Base-by-base conservation (phyloP, 2,888 invertebrate species). In the Adelognathus sp. region DNA sequence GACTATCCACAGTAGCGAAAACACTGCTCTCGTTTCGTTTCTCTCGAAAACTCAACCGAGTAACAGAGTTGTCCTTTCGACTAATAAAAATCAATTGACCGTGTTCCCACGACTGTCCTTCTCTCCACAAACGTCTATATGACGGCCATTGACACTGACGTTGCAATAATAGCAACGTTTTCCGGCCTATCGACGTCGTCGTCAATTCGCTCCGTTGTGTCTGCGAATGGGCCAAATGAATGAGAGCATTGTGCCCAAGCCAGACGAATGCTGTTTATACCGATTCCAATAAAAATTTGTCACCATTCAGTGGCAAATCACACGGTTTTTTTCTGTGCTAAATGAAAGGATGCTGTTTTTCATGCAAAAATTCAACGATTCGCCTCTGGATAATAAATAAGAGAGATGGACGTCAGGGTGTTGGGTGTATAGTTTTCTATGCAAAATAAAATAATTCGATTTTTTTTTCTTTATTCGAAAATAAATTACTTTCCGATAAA, bases 221-320 rank as follows among this genome's bases (percentile, higher is more conserved):
- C 31, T 14, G 6, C 21, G 56, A 58, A 27, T 50, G 50, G 63
- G 36, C 4, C 24, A 7, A 16, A 33, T 69, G 69, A 77, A 77
- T 77, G 56, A 9, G 24, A 33, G 41, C 21, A 69, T 72, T 72
- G 54, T 72, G 11, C 33, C 46, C 18, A 21, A 46, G 9, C 50
- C 41, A 39, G 61, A 52, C 58, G 24, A 7, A 44, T 18, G 41
- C 21, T 4, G 18, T 21, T 44, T 18, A 54, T 61, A 60, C 16
- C 56, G 63, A 64, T 64, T 39, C 33, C 18, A 64, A 69, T 54
- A 69, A 69, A 73, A 64, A 69, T 78, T 73, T 58, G 78, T 58
- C 73, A 41, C 54, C 11, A 72, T 72, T 56, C 44, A 63, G 46
- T 16, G 16, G 7, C 24, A 29, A 27, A 50, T 5, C 21, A n/a